A percentile compares a stretch with the other conserved stretches of the same genome.
These are phyloP conservation scores for Parauchenoglanis ngamensis DNA, from an alignment of 2,797 vertebrate species.

Conservation along the genomic window DNA sequence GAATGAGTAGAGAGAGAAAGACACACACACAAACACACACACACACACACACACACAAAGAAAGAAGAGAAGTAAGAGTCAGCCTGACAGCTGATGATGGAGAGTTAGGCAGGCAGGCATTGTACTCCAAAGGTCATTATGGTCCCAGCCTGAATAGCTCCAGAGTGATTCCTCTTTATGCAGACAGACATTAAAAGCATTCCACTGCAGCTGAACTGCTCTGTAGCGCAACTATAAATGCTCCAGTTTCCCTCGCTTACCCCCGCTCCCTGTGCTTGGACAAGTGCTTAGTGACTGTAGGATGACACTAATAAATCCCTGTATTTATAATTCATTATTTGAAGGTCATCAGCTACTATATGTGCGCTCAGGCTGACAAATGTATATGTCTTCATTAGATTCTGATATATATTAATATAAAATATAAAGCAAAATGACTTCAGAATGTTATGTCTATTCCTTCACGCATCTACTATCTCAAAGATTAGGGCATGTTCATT, in stretches of 20 bases:
- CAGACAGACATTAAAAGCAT: slow-evolving; percentile 72
- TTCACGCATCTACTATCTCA: background rate
- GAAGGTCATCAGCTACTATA: slow-evolving; percentile 22
- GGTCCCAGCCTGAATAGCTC: slow-evolving; percentile 66
- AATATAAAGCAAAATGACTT: background rate
- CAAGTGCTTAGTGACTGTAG: slow-evolving; percentile 6
- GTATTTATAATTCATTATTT: background rate
- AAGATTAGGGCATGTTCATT: background rate
- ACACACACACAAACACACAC: no score
- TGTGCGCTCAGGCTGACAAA: slow-evolving; percentile 6
- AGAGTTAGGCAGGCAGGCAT: slow-evolving; percentile 63
- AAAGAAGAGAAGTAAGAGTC: slow-evolving; percentile 48
- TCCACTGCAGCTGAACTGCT: slow-evolving; percentile 59
- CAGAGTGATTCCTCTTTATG: slow-evolving; percentile 70
- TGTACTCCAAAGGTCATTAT: slow-evolving; percentile 68
- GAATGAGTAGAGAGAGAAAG: slow-evolving; percentile 11
- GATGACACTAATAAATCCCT: slow-evolving; percentile 19
- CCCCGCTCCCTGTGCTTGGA: background rate
- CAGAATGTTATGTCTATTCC: background rate
- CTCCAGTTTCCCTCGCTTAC: background rate
- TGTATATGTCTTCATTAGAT: background rate
- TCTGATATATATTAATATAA: background rate
- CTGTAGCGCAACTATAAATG: slow-evolving; percentile 22
- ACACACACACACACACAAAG: background rate
- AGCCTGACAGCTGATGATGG: slow-evolving; percentile 65